A percentile compares a stretch with the other conserved stretches of the same genome.
Conservation (phyloP, 2,797 vertebrate genomes). For the Ctenosaura bakeri region DNA sequence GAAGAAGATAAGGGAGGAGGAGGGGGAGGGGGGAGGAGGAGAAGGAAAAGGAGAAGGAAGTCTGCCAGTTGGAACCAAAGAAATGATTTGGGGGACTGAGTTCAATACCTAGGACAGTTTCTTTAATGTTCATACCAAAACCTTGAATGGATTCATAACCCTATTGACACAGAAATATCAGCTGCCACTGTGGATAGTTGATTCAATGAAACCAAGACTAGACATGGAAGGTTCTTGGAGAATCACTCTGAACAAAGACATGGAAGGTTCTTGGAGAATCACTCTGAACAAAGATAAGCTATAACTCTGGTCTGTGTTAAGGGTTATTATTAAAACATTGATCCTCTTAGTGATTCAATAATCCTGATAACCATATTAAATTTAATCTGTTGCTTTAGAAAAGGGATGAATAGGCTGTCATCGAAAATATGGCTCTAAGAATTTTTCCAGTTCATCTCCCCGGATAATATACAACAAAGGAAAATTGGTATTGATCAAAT, state of each 20-base stretch:
- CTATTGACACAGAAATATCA: too few species aligned
- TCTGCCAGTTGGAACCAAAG: too few species aligned
- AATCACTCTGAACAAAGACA: constrained; percentile 33
- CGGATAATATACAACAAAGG: neutral
- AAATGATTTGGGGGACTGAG: too few species aligned
- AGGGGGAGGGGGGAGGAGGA: too few species aligned
- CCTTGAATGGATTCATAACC: too few species aligned
- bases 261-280: neutral
- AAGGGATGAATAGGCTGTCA: constrained; percentile 31
- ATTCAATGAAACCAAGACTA: neutral
- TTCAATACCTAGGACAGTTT: too few species aligned
- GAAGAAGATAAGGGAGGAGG: too few species aligned
- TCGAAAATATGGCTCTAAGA: neutral
- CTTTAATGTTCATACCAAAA: too few species aligned
- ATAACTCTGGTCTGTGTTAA: constrained; percentile 52
- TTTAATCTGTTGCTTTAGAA: constrained; percentile 64
- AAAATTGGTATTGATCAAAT: constrained; percentile 38
- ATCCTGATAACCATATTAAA: constrained; percentile 67
- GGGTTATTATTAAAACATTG: constrained; percentile 70
- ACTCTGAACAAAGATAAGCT: constrained; percentile 54
- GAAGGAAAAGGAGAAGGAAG: too few species aligned
- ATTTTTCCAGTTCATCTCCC: constrained; percentile 54
- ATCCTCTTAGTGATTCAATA: constrained; percentile 67
- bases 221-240: too few species aligned
- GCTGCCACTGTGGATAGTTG: too few species aligned